Percentiles rank a stretch among this genome's conserved stretches.
Evolutionary conservation across 2,888 invertebrate species (phyloP).

Genomic region (Plebejus anna): DNA sequence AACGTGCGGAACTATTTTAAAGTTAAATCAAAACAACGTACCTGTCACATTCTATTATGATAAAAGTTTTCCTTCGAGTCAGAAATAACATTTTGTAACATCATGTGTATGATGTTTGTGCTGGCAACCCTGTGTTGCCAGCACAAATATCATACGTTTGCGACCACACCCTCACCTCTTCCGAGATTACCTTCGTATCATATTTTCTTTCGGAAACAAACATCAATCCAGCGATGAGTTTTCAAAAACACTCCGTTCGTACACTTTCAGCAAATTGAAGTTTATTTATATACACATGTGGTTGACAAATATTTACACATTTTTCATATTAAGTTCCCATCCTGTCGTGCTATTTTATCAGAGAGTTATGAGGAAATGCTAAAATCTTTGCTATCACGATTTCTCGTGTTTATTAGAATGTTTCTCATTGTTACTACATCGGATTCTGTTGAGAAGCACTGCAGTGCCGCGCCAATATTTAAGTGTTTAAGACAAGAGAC

Average conservation of each 20-base stretch:
- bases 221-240: constrained; percentile 36
- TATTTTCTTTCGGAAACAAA: constrained; percentile 39
- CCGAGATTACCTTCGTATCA: constrained; percentile 40
- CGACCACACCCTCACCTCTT: constrained; percentile 31
- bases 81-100: background rate
- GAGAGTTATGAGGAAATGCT: background rate
- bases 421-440: too few species aligned
- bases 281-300: constrained; percentile 11
- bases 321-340: constrained; percentile 1
- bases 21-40: too few species aligned
- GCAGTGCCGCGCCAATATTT: too few species aligned
- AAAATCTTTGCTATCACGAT: background rate
- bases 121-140: background rate
- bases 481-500: too few species aligned
- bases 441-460: too few species aligned
- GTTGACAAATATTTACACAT: constrained; percentile 3
- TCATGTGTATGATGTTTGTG: constrained; percentile 6
- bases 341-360: background rate
- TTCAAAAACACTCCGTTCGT: constrained; percentile 30
- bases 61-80: constrained; percentile 13
- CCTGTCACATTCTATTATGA: background rate
- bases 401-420: background rate
- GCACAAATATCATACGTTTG: background rate
- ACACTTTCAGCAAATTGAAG: background rate
- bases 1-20: too few species aligned